Base-by-base conservation (phyloP, 2,797 vertebrate species). In the Nyctibius grandis region DNA sequence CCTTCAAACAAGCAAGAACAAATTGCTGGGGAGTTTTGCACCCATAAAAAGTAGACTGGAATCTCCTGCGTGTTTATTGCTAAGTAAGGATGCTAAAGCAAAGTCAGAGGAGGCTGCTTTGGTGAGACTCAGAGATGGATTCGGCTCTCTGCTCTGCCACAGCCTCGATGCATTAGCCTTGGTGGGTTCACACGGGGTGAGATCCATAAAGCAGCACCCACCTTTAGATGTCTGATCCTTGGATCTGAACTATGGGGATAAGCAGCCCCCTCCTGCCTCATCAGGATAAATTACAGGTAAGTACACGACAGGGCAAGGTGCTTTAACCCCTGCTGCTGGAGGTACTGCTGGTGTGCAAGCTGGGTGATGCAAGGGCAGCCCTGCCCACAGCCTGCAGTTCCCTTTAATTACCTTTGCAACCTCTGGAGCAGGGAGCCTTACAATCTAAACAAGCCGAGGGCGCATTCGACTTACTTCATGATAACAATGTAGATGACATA, bases 401-500 rank as follows among this genome's bases (percentile, higher is more conserved):
- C 54, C 80, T 53, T 28, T 12, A 31, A 25, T 72, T 53, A 33
- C 36, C 53, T 40, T n/a, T 36, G n/a, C 74, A 72, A 51, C 11
- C 61, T 51, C 54, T 34, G 33, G 10, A 69, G 33, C 33, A 44
- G 22, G 51, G 9, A 56, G 36, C 47, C 12, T 79, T 61, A 61
- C 61, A 73, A 77, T 33, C 57, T 63, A 69, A 77, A 59, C 15
- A 38, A 72, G 31, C 40, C 4, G 14, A 44, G 50, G 34, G 40
- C 0, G 3, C 10, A 6, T 76, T 83, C 85, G 88, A 99, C 99
- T 99, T 98, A 99, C 99, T 99, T 99, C 99, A 99, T 99, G 93
- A 99, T 99, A 89, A 99, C 33, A 95, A 99, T 99, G 98, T 99
- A 99, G 98, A 99, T 97, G 50, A 98, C 68, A 29, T 99, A 99